phyloP scores from a whole-genome alignment of 2,113 vertebrate species.

The Seriola aureovittata region DNA sequence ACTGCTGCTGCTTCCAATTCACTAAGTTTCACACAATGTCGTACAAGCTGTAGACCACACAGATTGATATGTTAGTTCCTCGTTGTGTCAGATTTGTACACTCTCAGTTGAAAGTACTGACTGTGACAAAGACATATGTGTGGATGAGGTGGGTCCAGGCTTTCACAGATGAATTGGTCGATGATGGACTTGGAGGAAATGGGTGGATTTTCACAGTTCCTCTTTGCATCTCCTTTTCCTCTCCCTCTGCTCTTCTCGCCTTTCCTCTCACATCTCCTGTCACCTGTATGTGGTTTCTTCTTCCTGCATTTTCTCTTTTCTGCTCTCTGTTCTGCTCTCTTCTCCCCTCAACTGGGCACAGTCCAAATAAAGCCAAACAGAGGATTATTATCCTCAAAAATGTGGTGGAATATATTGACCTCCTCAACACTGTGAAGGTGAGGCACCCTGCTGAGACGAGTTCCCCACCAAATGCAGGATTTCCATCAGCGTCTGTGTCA shows the following conservation, averaged over 20 bases:
- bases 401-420: conserved; percentile 40
- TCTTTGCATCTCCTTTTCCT: conserved; percentile 37
- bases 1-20: neutral
- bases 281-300: conserved; percentile 43
- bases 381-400: conserved; percentile 48
- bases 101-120: conserved; percentile 17
- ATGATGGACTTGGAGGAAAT: conserved; percentile 68
- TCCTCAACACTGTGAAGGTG: conserved; percentile 38
- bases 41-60: neutral
- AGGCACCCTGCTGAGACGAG: conserved; percentile 42
- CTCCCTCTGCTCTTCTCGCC: conserved; percentile 54
- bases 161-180: conserved; percentile 20
- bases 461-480: conserved; percentile 40
- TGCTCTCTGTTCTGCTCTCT: conserved; percentile 10
- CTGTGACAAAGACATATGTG: conserved; percentile 31
- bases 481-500: conserved; percentile 55
- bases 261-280: conserved; percentile 52
- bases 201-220: conserved; percentile 56
- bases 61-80: conserved; percentile 12
- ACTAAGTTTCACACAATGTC: neutral
- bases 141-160: neutral
- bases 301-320: conserved; percentile 34
- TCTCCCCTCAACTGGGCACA: conserved; percentile 26
- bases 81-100: neutral
- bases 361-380: conserved; percentile 50